These are phyloP conservation scores for Pelochelys cantorii DNA, from an alignment of 2,797 vertebrate genomes.

Conservation along the genomic window DNA sequence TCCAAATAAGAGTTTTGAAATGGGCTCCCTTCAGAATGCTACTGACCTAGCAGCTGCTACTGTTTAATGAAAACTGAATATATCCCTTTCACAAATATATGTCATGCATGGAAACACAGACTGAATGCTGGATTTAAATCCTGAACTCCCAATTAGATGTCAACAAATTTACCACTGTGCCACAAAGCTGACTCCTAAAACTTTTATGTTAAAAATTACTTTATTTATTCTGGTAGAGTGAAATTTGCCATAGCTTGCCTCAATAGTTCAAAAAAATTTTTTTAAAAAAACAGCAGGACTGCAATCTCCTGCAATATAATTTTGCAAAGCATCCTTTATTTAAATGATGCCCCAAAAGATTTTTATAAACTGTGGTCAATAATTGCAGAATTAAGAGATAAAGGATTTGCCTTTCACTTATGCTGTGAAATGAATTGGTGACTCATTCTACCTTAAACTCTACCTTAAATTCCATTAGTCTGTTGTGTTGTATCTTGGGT, in stretches of 20 bases:
- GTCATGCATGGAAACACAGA: neutral
- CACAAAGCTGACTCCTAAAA: neutral
- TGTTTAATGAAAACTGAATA: neutral
- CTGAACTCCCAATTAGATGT: neutral
- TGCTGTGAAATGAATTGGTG: neutral
- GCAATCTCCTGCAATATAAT: constrained; percentile 5
- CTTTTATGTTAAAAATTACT: neutral
- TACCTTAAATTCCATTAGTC: neutral
- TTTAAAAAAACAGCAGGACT: constrained; percentile 12
- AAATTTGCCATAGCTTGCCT: neutral
- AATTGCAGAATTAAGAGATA: constrained; percentile 34
- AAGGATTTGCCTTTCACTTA: constrained; percentile 22
- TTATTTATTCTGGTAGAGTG: neutral
- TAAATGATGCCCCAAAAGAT: neutral
- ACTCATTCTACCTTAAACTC: neutral
- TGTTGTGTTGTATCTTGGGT: neutral
- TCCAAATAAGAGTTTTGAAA: neutral
- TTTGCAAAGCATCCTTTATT: constrained; percentile 10
- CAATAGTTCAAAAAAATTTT: neutral
- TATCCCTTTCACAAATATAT: neutral
- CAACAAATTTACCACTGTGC: neutral
- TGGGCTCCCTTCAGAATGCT: neutral
- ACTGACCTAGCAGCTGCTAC: neutral
- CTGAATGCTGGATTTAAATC: neutral
- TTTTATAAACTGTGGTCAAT: constrained; percentile 1